Evolutionary conservation across 23 tunicate species (phyloP), one percentile per base, ranked within the genome.

Genomic region (Styela clava): DNA sequence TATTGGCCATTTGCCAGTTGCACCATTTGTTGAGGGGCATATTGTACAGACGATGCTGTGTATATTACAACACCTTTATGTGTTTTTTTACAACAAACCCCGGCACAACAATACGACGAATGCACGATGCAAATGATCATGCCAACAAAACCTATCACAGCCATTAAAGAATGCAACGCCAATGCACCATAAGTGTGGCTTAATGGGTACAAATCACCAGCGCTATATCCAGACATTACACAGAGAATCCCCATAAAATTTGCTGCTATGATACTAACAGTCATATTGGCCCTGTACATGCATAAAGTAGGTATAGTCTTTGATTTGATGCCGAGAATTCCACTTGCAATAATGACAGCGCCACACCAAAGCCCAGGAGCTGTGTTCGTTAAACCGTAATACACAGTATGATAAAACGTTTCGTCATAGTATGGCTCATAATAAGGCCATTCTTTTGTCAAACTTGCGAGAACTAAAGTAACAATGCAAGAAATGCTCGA

Each of bases 1-100:
- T 67, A 67, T 29, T 67, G 71, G 24, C 71, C 71, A 67, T 67
- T 67, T 67, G 24, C 71, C 16, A 67, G 71, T 29, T 67, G 71
- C 71, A 67, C 71, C 30, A 67, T 25, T 24, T 67, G 71, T 67
- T 67, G 71, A 22, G 16, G 56, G 56, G 56, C n/a, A n/a, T n/a
- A 22, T 61, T 61, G 64, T 22, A 61, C 64, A 21, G 56, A 12
- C 56, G 7, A 12, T 44, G 56, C 56, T 44, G 56, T 12, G 56
- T 44, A 44, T 44, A 44, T 12, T 5, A 44, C 56, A 12, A 44
- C 56, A 44, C 56, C 56, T 44, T 44, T 7, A 5, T 44, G 56
- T 44, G 56, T 7, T 5, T 44, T 44, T 12, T 44, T 44, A 12
- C 56, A 44, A 12, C 56, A 44, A 7, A 44, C 56, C 56, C 56